A percentile compares a stretch with the other conserved stretches of the same genome.
phyloP scores from a whole-genome alignment of 30 jellyfish, hydroid and myxozoan species.

The Phacellophora camtschatica region DNA sequence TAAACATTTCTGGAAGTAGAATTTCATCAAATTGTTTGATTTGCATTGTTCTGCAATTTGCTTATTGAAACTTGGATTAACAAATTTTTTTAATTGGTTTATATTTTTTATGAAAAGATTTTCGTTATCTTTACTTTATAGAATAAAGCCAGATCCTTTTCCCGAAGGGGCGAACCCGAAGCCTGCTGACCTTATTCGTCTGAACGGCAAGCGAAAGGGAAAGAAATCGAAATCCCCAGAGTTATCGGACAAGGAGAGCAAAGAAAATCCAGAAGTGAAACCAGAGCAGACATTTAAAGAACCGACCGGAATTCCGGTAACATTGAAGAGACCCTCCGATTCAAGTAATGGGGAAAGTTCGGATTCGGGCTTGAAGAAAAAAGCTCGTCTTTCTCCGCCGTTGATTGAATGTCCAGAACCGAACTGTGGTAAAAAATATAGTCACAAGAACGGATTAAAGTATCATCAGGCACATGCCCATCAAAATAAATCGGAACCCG shows the following conservation, averaged over 20 bases:
- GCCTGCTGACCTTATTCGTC: slow-evolving; percentile 45
- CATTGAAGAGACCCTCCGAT: slow-evolving; percentile 56
- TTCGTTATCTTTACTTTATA: background rate
- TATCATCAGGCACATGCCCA: slow-evolving; percentile 89
- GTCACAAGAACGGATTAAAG: slow-evolving; percentile 83
- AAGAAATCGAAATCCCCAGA: slow-evolving; percentile 46
- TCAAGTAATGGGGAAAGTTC: slow-evolving; percentile 21
- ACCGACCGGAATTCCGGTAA: slow-evolving; percentile 60
- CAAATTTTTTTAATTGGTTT: background rate
- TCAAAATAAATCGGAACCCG: slow-evolving; percentile 46
- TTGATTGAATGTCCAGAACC: slow-evolving; percentile 93
- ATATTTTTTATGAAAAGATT: background rate
- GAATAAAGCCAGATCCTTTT: slow-evolving; percentile 64
- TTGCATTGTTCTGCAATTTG: no score
- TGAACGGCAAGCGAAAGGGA: slow-evolving; percentile 38
- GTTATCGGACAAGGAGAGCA: slow-evolving; percentile 27
- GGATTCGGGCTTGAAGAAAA: slow-evolving; percentile 30
- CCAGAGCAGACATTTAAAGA: slow-evolving; percentile 54
- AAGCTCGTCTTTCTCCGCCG: slow-evolving; percentile 68
- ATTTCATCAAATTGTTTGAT: no score
- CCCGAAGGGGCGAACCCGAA: slow-evolving; percentile 56
- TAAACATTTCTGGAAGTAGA: no score
- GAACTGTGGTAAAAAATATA: slow-evolving; percentile 77
- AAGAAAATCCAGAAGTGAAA: slow-evolving; percentile 18
- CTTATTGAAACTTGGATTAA: no score